Percentiles rank a stretch among this genome's conserved stretches.
phyloP scores from a whole-genome alignment of 1,140 invertebrate genomes.

The Hypothenemus hampei region DNA sequence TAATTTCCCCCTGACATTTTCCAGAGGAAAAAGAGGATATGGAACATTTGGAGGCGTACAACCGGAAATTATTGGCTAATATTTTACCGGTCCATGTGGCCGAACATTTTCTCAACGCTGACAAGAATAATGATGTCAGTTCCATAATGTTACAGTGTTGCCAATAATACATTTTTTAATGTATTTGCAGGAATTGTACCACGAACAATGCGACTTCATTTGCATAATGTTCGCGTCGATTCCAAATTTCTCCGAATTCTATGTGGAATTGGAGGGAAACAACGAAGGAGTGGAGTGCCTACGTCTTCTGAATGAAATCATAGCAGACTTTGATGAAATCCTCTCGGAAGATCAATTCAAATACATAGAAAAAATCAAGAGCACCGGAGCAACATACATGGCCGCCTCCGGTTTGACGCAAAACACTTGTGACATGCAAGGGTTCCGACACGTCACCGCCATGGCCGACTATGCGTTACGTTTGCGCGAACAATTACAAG shows the following conservation, averaged over 20 bases:
- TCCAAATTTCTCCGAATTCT: slow-evolving; percentile 96
- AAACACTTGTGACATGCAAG: slow-evolving; percentile 70
- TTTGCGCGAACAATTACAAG: slow-evolving; percentile 77
- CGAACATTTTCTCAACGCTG: slow-evolving; percentile 83
- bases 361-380: slow-evolving; percentile 97
- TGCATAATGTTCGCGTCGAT: slow-evolving; percentile 96
- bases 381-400: slow-evolving; percentile 95
- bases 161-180: not conserved
- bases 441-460: slow-evolving; percentile 74
- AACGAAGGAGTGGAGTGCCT: slow-evolving; percentile 94
- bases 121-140: slow-evolving; percentile 72
- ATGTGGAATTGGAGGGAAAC: slow-evolving; percentile 90
- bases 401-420: slow-evolving; percentile 84
- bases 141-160: not conserved
- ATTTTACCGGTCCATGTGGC: slow-evolving; percentile 93
- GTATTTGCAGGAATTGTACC: slow-evolving; percentile 77
- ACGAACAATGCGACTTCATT: slow-evolving; percentile 90
- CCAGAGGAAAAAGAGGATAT: slow-evolving; percentile 91
- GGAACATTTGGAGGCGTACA: slow-evolving; percentile 90
- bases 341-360: slow-evolving; percentile 79
- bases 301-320: slow-evolving; percentile 92
- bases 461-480: slow-evolving; percentile 90
- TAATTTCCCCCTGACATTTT: slow-evolving; percentile 27
- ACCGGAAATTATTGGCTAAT: slow-evolving; percentile 87
- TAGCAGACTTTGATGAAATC: slow-evolving; percentile 93